phyloP scores from a whole-genome alignment of 2,113 vertebrate genomes.

The Lates calcarifer region DNA sequence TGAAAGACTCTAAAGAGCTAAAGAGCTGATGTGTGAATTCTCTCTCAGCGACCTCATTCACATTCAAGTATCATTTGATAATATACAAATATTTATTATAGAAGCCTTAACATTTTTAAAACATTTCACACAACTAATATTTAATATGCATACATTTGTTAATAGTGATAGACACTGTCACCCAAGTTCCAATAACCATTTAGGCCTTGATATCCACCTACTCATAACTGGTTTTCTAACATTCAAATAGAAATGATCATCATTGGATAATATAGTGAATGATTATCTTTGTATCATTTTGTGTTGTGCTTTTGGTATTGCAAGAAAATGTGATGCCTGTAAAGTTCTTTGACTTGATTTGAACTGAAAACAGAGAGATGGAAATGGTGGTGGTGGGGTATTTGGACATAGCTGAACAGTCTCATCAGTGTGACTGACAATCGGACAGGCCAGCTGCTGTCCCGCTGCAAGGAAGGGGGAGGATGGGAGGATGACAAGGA shows the following conservation, averaged over 20 bases:
- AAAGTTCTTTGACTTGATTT: not conserved
- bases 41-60: not conserved
- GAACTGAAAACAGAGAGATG: not conserved
- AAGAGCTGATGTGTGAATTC: too few species aligned
- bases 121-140: too few species aligned
- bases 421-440: slow-evolving; percentile 75
- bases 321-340: not conserved
- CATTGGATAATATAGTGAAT: not conserved
- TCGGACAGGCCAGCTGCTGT: slow-evolving; percentile 76
- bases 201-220: not conserved
- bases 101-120: too few species aligned
- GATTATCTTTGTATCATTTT: not conserved
- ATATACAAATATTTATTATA: too few species aligned
- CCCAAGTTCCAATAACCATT: not conserved
- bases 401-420: slow-evolving; percentile 68
- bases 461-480: slow-evolving; percentile 56
- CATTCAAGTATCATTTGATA: not conserved
- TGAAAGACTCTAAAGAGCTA: not conserved
- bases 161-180: not conserved
- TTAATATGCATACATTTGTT: not conserved
- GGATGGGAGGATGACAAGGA: slow-evolving; percentile 57
- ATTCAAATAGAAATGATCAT: not conserved
- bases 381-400: not conserved
- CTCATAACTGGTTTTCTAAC: not conserved
- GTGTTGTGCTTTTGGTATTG: not conserved